Evolutionary conservation across 2,797 vertebrate species (phyloP).

Genomic region (Adelosebastes latens): DNA sequence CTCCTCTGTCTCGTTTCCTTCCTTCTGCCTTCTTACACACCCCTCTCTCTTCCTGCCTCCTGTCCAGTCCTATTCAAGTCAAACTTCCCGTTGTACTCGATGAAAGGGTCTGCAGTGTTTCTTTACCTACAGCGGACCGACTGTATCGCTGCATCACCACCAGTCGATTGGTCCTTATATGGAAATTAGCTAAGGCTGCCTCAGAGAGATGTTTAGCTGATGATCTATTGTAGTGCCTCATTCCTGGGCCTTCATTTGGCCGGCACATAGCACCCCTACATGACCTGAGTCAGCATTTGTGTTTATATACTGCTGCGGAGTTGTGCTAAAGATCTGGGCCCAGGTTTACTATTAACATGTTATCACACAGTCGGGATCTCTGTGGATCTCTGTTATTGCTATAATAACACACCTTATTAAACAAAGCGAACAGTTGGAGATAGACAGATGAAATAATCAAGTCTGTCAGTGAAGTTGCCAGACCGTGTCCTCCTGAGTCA

Average conservation of each 20-base stretch:
- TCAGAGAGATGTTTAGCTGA: conserved; percentile 42
- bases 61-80: conserved; percentile 23
- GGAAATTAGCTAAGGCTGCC: conserved; percentile 14
- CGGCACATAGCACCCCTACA: conserved; percentile 11
- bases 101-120: conserved; percentile 9
- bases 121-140: neutral
- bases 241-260: conserved; percentile 30
- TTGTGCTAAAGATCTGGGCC: neutral
- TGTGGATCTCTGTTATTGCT: neutral
- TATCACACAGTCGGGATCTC: neutral
- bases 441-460: conserved; percentile 37
- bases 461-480: conserved; percentile 11
- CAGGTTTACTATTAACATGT: neutral
- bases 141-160: conserved; percentile 11
- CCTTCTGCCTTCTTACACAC: neutral
- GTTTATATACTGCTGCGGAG: conserved; percentile 12
- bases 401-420: conserved; percentile 1
- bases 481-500: conserved; percentile 26
- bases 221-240: conserved; percentile 48
- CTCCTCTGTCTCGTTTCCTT: conserved; percentile 14
- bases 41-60: conserved; percentile 25
- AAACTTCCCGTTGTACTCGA: conserved; percentile 16
- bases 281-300: conserved; percentile 36
- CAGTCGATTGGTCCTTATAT: conserved; percentile 52
- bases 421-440: neutral